Percentiles rank a stretch among this genome's conserved stretches.
Conservation (phyloP, 2,888 invertebrate species). For the Phalera bucephala region DNA sequence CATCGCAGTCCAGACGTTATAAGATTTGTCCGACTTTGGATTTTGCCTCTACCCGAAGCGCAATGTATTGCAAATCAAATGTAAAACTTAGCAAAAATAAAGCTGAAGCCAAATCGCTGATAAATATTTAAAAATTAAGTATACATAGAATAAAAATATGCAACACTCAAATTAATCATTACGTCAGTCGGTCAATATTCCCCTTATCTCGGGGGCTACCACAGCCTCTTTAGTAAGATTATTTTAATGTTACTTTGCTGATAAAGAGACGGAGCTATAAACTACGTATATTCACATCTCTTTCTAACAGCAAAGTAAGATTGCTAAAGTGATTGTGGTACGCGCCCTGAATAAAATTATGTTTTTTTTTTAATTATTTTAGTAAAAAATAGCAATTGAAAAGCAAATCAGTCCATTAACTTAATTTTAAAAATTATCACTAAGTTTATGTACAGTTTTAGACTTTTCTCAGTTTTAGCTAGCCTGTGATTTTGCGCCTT, state of each 20-base stretch:
- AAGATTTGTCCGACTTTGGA: conserved; percentile 37
- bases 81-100: conserved; percentile 50
- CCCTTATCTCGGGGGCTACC: no score
- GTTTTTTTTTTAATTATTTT: conserved; percentile 37
- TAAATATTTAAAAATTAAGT: conserved; percentile 34
- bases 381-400: conserved; percentile 51
- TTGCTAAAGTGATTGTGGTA: conserved; percentile 47
- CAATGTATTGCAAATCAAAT: conserved; percentile 46
- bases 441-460: conserved; percentile 66
- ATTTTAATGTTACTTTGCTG: no score
- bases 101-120: conserved; percentile 59
- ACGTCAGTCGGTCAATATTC: conserved; percentile 65
- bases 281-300: no score
- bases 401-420: conserved; percentile 79
- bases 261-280: no score
- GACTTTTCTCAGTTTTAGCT: conserved; percentile 29
- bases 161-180: conserved; percentile 46
- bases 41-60: conserved; percentile 28
- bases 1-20: conserved; percentile 28
- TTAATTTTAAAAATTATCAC: conserved; percentile 65
- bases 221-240: no score
- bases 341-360: conserved; percentile 45
- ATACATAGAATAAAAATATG: conserved; percentile 26
- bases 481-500: conserved; percentile 35
- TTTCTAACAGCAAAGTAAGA: no score